phyloP scores from a whole-genome alignment of 2,888 invertebrate genomes.

The Thecocarcelia acutangulata region DNA sequence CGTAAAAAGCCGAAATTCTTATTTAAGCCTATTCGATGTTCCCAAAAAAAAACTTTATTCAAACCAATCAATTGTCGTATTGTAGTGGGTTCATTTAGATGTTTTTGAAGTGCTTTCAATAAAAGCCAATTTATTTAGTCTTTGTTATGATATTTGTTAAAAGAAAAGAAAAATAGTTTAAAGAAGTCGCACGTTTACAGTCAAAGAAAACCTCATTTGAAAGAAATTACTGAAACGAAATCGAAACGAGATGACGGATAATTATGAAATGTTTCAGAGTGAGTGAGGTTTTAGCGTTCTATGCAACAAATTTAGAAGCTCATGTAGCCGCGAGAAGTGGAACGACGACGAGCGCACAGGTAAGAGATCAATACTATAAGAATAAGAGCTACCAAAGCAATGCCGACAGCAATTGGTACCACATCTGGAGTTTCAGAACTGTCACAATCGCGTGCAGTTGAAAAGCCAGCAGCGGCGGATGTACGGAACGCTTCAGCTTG shows the following conservation, averaged over 20 bases:
- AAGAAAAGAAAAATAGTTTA: slow-evolving; percentile 15
- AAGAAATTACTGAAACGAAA: slow-evolving; percentile 20
- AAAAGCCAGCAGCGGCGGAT: slow-evolving; percentile 83
- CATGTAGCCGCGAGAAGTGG: slow-evolving; percentile 91
- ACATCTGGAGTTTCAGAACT: slow-evolving; percentile 90
- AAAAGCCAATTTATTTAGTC: slow-evolving; percentile 59
- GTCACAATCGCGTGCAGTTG: slow-evolving; percentile 88
- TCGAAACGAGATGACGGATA: not conserved
- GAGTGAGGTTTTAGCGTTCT: slow-evolving; percentile 26
- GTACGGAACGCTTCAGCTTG: slow-evolving; percentile 89
- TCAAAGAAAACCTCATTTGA: slow-evolving; percentile 22
- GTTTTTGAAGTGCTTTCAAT: slow-evolving; percentile 23
- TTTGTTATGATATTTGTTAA: slow-evolving; percentile 43
- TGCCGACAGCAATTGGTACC: slow-evolving; percentile 98
- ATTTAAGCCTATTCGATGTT: not conserved
- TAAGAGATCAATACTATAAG: slow-evolving; percentile 95
- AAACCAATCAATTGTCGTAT: slow-evolving; percentile 26
- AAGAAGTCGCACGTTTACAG: not conserved
- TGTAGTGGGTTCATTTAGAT: slow-evolving; percentile 23
- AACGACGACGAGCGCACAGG: slow-evolving; percentile 93
- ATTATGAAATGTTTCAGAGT: slow-evolving; percentile 24
- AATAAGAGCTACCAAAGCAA: slow-evolving; percentile 93
- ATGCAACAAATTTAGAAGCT: slow-evolving; percentile 86
- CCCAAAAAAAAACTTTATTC: not conserved
- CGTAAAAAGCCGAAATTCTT: slow-evolving; percentile 31